phyloP scores from a whole-genome alignment of 2,888 invertebrate genomes.

The Microdon myrmicae region DNA sequence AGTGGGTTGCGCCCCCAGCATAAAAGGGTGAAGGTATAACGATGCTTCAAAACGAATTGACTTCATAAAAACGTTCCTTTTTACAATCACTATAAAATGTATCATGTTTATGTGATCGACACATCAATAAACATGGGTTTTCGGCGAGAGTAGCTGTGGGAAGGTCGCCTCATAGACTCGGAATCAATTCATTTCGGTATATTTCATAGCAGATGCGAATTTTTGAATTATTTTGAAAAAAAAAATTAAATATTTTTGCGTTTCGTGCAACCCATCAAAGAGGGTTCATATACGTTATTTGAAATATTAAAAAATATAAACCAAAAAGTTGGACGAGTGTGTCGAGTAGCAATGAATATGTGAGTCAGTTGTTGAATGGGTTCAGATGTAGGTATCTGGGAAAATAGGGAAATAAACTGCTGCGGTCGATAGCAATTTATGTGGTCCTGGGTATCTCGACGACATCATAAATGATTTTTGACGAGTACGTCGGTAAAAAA shows the following conservation, averaged over 20 bases:
- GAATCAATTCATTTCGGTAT: slow-evolving; percentile 44
- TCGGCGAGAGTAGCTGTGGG: too few species aligned
- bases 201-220: slow-evolving; percentile 34
- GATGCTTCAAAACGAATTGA: slow-evolving; percentile 37
- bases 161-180: slow-evolving; percentile 1
- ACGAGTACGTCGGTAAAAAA: too few species aligned
- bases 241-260: neutral
- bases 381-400: slow-evolving; percentile 8
- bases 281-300: too few species aligned
- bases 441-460: neutral
- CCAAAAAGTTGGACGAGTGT: slow-evolving; percentile 13
- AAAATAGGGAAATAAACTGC: too few species aligned
- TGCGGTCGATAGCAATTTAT: neutral
- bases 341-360: slow-evolving; percentile 29
- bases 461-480: slow-evolving; percentile 13
- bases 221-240: slow-evolving; percentile 24
- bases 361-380: slow-evolving; percentile 38
- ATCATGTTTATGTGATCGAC: slow-evolving; percentile 37
- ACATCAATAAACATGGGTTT: neutral
- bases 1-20: neutral
- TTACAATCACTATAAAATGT: slow-evolving; percentile 44
- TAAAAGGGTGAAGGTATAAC: slow-evolving; percentile 25
- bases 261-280: too few species aligned
- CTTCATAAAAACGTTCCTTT: slow-evolving; percentile 36
- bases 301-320: slow-evolving; percentile 26